Evolutionary conservation across 2,888 invertebrate genomes (phyloP), one percentile per base, ranked within the genome.

Genomic region (Rhaphigaster nebulosa): DNA sequence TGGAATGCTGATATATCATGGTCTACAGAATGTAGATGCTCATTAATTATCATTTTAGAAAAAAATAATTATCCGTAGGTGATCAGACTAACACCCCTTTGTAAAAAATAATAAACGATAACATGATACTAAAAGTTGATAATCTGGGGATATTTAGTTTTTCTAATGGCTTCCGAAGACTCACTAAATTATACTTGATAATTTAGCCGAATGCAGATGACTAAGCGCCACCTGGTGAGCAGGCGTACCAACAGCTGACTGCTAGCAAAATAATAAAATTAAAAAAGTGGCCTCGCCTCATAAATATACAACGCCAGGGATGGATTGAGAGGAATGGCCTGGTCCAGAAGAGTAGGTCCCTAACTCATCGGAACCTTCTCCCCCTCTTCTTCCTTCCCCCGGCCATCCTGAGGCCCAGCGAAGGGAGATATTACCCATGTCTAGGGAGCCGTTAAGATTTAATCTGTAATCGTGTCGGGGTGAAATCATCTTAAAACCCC

Each of bases 261-360:
- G 13, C 65, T 65, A 13, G 70, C 70, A 76, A 76, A 76, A 76
- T 76, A 76, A 76, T 76, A 76, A 76, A 76, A 76, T 76, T 76
- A 76, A 76, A 70, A 76, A 70, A 76, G 23, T 38, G 34, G 29
- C 65, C 29, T 10, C 20, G 0, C 20, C 38, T 76, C 70, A 76
- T 76, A 76, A 76, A 76, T 76, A 76, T 76, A 76, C 70, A 76
- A 18, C 70, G n/a, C n/a, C n/a, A n/a, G n/a, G n/a, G n/a, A n/a
- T n/a, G 65, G 65, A 65, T 65, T 12, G 65, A 65, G 65, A 76
- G 38, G 70, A 76, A 76, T 18, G 29, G 65, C 13, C 60, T 60
- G 65, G 15, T 29, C 29, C 10, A 65, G 29, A 29, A 65, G n/a
- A 29, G 29, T 65, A 29, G 65, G 29, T 65, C 18, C 70, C 38